Base-by-base conservation (phyloP, 1,140 invertebrate species). In the Leptinotarsa lineolata region DNA sequence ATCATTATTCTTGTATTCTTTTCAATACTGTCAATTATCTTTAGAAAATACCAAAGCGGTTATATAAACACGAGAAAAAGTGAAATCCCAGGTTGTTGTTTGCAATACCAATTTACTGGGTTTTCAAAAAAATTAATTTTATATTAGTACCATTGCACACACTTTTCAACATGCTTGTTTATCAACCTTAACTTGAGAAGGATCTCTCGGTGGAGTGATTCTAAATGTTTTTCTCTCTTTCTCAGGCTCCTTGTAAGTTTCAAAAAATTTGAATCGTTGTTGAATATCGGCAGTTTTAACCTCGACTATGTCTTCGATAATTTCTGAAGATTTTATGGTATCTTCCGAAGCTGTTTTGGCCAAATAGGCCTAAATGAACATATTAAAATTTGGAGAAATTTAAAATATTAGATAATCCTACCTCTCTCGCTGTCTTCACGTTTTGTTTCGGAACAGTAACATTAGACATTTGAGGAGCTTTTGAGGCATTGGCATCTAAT, bases 231-330 rank as follows among this genome's bases (percentile, higher is more conserved):
- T 93, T 76, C 89, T 88, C 78, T 90, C 85, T 80, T 89, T 88
- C 83, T 92, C 87, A n/a, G 88, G 89, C 48, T 92, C 90, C 81
- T 90, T 90, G 86, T 94, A 96, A 1, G 90, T 92, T 88, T 96
- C 95, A 86, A 97, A 97, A 86, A 96, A 96, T 85, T 94, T 94
- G 86, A 96, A 96, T 79, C 93, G 90, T 81, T 93, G 90, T 45
- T 91, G 90, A 75, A 97, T 91, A 83, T 95, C 93, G 20, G 91
- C 91, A 2, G 93, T 94, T 85, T 93, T 88, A 67, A 95, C 90
- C 77, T 89, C 88, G 39, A 95, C 88, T n/a, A 44, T 30, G 79
- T 95, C 93, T 74, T 94, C 93, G 24, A 89, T 87, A 78, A 93
- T 90, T 74, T 83, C 79, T 6, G 76, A 75, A 18, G 88, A 89